Evolutionary conservation across 2,113 vertebrate genomes (phyloP), one percentile per base, ranked within the genome.

Genomic region (Turdus rufiventris): DNA sequence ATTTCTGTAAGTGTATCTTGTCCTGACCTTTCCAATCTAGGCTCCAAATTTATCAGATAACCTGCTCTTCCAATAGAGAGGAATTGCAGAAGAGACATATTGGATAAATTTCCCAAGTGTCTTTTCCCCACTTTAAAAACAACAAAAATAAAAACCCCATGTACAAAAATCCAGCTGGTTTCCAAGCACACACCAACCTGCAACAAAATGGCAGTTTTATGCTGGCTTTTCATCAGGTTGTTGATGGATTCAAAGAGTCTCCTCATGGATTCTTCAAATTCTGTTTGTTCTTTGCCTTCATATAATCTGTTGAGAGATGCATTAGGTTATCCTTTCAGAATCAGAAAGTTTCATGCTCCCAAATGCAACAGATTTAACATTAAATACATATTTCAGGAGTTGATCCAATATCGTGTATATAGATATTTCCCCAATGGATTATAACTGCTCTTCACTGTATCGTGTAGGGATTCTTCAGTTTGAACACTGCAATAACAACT

Each of bases 221-320:
- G 96, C 71, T 99, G 98, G 56, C 98, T 99, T 97, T 96, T 99
- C 99, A 99, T 99, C 97, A 99, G 96, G 74, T 98, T 99, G 98
- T 99, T 99, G 97, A 99, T 99, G 88, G 99, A 99, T 97, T 99
- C 99, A 97, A 99, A 99, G 87, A 99, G 98, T 47, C 97, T 98
- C 89, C 98, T 98, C 98, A 99, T 98, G 13, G 99, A 99, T 91
- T 99, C 98, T 96, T 99, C 99, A 97, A 99, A 99, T 94, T 99
- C 99, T 6, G 93, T 97, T 97, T 99, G 99, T 95, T 99, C 99
- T 95, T 99, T 99, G 85, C 99, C 99, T 96, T 99, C 99, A 45
- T 99, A 99, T 16, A 99, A 95, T 95, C 99, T 99, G 65, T 61
- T 86, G 70, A 90, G 80, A 95, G 57, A 96, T 53, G 56, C 54